phyloP scores from a whole-genome alignment of 2,113 vertebrate genomes.

The Ovibos moschatus region DNA sequence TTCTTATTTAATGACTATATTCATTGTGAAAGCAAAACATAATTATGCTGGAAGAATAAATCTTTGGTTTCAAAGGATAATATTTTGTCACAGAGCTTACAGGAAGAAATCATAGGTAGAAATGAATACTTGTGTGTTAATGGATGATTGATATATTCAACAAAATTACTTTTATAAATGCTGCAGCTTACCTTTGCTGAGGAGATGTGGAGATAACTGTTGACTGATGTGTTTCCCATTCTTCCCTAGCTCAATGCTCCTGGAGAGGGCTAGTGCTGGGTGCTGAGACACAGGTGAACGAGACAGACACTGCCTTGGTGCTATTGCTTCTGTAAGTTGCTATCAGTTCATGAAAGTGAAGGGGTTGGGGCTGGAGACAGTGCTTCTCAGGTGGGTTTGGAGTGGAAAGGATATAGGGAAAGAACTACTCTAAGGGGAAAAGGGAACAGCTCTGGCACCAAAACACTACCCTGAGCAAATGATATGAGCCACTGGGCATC shows the following conservation, averaged over 20 bases:
- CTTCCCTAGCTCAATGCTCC: background rate
- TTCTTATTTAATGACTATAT: constrained; percentile 10
- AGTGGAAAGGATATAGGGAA: background rate
- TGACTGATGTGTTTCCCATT: background rate
- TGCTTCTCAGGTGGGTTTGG: background rate
- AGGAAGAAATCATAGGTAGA: background rate
- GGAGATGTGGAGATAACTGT: background rate
- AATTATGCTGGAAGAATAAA: constrained; percentile 25
- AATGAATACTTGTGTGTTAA: background rate
- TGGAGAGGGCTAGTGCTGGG: background rate
- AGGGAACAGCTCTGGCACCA: background rate
- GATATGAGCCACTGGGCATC: background rate
- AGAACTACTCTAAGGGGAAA: background rate
- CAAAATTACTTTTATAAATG: background rate
- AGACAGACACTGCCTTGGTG: background rate
- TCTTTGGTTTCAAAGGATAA: constrained; percentile 26
- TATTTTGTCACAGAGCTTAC: background rate
- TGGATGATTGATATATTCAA: background rate
- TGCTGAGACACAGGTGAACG: background rate
- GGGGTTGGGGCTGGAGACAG: background rate
- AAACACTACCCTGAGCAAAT: background rate
- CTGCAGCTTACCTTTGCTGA: background rate
- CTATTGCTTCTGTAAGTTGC: background rate
- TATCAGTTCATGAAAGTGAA: background rate
- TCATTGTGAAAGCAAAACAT: background rate